Evolutionary conservation across 2,113 vertebrate species (phyloP).

Genomic region (Pomatorhinus ruficollis): DNA sequence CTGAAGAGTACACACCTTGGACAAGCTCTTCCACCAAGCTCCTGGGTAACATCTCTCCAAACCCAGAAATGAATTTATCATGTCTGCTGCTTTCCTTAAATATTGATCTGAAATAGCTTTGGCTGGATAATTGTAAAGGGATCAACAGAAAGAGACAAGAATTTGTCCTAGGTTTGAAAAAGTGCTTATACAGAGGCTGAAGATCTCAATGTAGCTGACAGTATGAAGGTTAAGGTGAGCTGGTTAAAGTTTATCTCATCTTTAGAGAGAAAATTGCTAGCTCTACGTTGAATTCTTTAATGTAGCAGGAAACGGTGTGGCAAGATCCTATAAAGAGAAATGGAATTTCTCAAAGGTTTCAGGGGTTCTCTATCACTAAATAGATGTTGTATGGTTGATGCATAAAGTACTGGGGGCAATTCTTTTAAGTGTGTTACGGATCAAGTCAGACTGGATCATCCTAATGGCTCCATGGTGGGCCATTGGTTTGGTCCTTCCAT

Average conservation of each 20-base stretch:
- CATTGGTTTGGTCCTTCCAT: not conserved
- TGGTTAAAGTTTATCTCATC: not conserved
- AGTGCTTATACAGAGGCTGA: not conserved
- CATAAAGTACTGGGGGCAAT: constrained; percentile 20
- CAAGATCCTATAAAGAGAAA: not conserved
- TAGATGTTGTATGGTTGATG: not conserved
- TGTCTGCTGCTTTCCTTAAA: not conserved
- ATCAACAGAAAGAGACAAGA: not conserved
- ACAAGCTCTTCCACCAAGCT: not conserved
- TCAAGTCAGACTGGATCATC: not conserved
- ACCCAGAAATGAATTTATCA: not conserved
- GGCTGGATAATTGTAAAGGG: not conserved
- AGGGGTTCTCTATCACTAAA: not conserved
- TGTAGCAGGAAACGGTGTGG: not conserved
- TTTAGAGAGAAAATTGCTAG: not conserved
- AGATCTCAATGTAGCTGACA: not conserved
- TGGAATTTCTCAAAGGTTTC: not conserved
- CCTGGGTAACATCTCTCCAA: not conserved
- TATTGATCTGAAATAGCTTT: not conserved
- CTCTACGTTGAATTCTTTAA: not conserved
- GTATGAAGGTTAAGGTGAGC: not conserved
- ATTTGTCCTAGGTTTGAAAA: not conserved
- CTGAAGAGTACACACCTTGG: not conserved
- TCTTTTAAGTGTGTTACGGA: not conserved
- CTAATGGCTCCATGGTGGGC: not conserved